Conservation (phyloP, 1,140 invertebrate species). For the Bombus turneri region DNA sequence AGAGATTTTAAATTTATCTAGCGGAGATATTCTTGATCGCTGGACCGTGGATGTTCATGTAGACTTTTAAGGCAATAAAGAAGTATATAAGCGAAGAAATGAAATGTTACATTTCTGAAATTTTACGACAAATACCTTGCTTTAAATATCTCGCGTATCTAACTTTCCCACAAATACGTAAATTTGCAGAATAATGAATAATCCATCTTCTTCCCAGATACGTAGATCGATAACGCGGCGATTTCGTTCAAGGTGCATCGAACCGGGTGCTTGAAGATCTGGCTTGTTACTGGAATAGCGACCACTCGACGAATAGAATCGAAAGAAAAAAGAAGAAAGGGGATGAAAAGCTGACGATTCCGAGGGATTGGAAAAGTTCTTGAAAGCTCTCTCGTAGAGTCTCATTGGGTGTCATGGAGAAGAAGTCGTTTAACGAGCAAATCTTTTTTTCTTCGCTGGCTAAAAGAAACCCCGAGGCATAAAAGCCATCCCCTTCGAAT, state of each 20-base stretch:
- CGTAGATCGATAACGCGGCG: neutral
- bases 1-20: too few species aligned
- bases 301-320: neutral
- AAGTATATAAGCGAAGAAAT: too few species aligned
- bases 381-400: constrained; percentile 23
- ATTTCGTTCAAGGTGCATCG: neutral
- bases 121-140: too few species aligned
- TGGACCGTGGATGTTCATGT: too few species aligned
- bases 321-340: neutral
- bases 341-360: constrained; percentile 2
- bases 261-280: too few species aligned
- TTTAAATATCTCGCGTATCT: too few species aligned
- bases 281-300: neutral
- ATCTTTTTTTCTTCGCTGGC: constrained; percentile 5
- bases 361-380: constrained; percentile 39
- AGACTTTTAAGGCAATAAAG: too few species aligned
- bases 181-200: neutral
- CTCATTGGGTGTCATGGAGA: constrained; percentile 37
- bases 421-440: constrained; percentile 47
- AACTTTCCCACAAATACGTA: too few species aligned
- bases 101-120: too few species aligned
- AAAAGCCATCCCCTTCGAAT: neutral
- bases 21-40: too few species aligned
- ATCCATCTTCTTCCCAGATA: fast-evolving
- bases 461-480: neutral